phyloP scores from a whole-genome alignment of 1,140 invertebrate species.

The Polyergus mexicanus region DNA sequence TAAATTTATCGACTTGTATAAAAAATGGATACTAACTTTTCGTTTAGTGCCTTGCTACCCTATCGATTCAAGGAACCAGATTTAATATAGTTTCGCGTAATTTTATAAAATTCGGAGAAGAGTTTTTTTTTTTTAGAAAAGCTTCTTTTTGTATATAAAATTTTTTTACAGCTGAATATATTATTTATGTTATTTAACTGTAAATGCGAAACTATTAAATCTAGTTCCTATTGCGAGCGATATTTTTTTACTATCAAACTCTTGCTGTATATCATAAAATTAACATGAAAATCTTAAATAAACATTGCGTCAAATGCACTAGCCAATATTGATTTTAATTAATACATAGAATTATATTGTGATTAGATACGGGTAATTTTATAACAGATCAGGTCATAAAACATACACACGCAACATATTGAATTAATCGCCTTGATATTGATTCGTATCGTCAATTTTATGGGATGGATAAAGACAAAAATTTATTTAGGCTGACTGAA shows the following conservation, averaged over 20 bases:
- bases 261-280: not conserved
- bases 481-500: slow-evolving; percentile 30
- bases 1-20: slow-evolving; percentile 70
- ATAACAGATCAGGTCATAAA: not conserved
- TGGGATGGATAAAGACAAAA: slow-evolving; percentile 1
- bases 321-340: slow-evolving; percentile 35
- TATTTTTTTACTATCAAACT: slow-evolving; percentile 39
- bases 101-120: slow-evolving; percentile 11
- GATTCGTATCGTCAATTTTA: slow-evolving; percentile 11
- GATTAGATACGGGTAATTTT: slow-evolving; percentile 25
- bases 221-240: not conserved
- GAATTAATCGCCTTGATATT: slow-evolving; percentile 46
- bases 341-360: slow-evolving; percentile 20
- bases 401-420: slow-evolving; percentile 2
- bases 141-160: not conserved
- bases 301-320: slow-evolving; percentile 39
- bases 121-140: slow-evolving; percentile 5
- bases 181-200: too few species aligned
- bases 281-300: slow-evolving; percentile 43
- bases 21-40: slow-evolving; percentile 47
- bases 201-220: too few species aligned
- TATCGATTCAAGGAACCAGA: slow-evolving; percentile 21
- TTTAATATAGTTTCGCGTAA: slow-evolving; percentile 10
- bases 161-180: not conserved
- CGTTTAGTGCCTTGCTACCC: slow-evolving; percentile 41